Base-by-base conservation (phyloP, 2,888 invertebrate species). In the Spilosoma lubricipeda region DNA sequence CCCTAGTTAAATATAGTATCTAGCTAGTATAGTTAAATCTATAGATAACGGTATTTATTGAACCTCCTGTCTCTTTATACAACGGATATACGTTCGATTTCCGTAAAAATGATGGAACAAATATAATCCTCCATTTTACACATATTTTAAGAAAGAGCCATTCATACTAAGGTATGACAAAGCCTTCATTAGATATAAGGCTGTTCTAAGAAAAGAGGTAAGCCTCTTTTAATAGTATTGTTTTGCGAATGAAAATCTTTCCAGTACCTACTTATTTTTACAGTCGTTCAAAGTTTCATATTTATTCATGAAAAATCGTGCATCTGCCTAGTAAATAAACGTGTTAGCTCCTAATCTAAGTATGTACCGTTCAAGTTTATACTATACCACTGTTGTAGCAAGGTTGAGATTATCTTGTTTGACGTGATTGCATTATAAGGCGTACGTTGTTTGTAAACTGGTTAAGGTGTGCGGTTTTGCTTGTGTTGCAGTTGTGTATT, bases 371-470 rank as follows among this genome's bases (percentile, higher is more conserved):
- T 67, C 39, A 39, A 52, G 27, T 72, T 67, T 66, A 13, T 27
- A 27, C 30, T 39, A 52, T 67, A 66, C 39, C 9, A 0, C 27
- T 67, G 39, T 3, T 36, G 8, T 0, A 15, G 20, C 42, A 72
- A 56, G 67, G 64, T 70, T 11, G 3, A 2, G 67, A 77, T 52
- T 52, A 39, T 39, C 39, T 36, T 67, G 67, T 68, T 56, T 36
- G 42, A 56, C 59, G 45, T 73, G 18, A 20, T 74, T 74, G 68
- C 59, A 27, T 56, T 67, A 69, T 36, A 52, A 69, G 56, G 69
- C n/a, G 52, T 48, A 48, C 30, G 69, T 77, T 73, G 82, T 79
- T 79, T 72, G 82, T 82, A 72, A 77, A 69, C 82, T 82, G 68
- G 81, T 77, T 79, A 79, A 69, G 39, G 64, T 13, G n/a, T 79